Evolutionary conservation across 2,888 invertebrate genomes (phyloP), one percentile per base, ranked within the genome.

Genomic region (Tachystola acroxantha): DNA sequence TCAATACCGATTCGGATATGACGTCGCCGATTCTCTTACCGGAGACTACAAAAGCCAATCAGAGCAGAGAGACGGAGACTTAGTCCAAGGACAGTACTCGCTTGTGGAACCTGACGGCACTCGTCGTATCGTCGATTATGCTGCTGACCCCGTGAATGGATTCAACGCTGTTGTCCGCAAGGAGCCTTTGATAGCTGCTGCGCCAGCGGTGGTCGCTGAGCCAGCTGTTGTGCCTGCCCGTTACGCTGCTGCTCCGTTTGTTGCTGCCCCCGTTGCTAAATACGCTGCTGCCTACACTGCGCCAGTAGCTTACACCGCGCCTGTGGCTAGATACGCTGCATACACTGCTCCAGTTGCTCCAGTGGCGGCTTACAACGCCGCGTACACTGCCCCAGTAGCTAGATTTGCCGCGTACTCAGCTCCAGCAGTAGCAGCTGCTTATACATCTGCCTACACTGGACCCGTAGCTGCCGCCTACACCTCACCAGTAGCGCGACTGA

Each of bases 1-100:
- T 0, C 89, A 89, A 60, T 91, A 91, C 69, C 64, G 62, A 31
- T 82, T 72, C 45, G 80, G 74, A 22, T 84, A 82, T 46, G 60
- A 75, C 34, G 81, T 84, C 10, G 72, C 72, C 0, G 82, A 84
- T 42, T 53, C 75, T 2, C 62, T 76, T 24, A 80, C 82, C 33
- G 81, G 81, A 1, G 82, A 82, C 52, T 75, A 71, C 60, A 82
- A 82, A 55, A 78, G 71, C 45, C 81, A 77, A 43, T 63, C 60
- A 5, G 89, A 89, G 46, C 75, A 82, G 37, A 74, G 88, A 43
- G 77, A 82, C 36, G 89, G 89, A 35, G 88, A 88, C 43, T 54
- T 89, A 20, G 89, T 89, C 2, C 72, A 67, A 43, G 81, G 84
- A 4, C 65, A 66, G 32, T 82, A 82, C 57, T 76, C 77, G 1